Base-by-base conservation (phyloP, 2,113 vertebrate genomes). In the Gopherus evgoodei region DNA sequence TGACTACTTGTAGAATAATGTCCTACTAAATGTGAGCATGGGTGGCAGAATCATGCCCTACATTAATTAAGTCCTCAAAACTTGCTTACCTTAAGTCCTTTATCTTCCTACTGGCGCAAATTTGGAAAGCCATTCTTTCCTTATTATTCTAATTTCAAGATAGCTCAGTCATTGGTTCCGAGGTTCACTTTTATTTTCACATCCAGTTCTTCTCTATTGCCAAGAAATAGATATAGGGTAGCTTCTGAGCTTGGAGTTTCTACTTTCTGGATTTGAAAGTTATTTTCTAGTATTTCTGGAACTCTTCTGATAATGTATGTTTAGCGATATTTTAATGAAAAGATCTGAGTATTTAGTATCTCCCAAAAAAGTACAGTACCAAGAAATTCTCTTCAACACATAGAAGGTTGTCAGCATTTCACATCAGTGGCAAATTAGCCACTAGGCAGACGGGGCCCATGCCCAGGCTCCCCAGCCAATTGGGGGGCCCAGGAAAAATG, bases 231-330 rank as follows among this genome's bases (percentile, higher is more conserved):
- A 75, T 44, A 44, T 44, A 75, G 6, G 22, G 22, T 42, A 24
- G 6, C 38, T 12, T 75, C 72, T 42, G 22, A 24, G 38, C n/a
- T 25, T 42, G 72, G 38, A 75, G 22, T 56, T 94, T 92, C 92
- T 42, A 11, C 1, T 4, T 89, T 38, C 38, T 65, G 31, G 62
- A 65, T n/a, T n/a, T 31, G 84, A 62, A 19, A 35, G 54, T 11
- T 86, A 53, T 81, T 90, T 95, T 92, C 87, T 42, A 93, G 44
- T 56, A 96, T 78, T 53, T 79, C 88, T 91, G 4, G 3, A 44
- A 81, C 52, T 84, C 69, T 1, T 69, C 84, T 3, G 1, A 84
- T 81, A 25, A 80, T 76, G 22, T 10, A n/a, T 65, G 12, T 65
- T 0, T 38, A 56, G 57, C 29, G 91, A 42, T 38, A 24, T 75